phyloP scores from a whole-genome alignment of 2,113 vertebrate genomes.

The rabbit (Oryctolagus cuniculus) region mOryCun1.1 NC_091438.1:78774501-78775000 shows the following conservation, averaged over 20 bases:
- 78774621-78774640: not conserved
- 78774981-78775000: not conserved
- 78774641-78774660: not conserved
- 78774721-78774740: not conserved
- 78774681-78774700: not conserved
- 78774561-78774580: not conserved
- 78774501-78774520: not conserved
- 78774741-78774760: slow-evolving; percentile 32
- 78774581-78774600: not conserved
- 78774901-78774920: slow-evolving; percentile 26
- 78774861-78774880: not conserved
- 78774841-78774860: not conserved
- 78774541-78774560: not conserved
- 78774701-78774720: not conserved
- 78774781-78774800: not conserved
- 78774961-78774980: not conserved
- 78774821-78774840: slow-evolving; percentile 24
- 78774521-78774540: not conserved
- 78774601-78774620: not conserved
- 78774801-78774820: not conserved
- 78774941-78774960: not conserved
- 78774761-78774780: not conserved
- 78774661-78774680: not conserved
- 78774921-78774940: slow-evolving; percentile 48
- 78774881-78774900: not conserved